Conservation (phyloP, 2,888 invertebrate species). For the Eupithecia abbreviata region DNA sequence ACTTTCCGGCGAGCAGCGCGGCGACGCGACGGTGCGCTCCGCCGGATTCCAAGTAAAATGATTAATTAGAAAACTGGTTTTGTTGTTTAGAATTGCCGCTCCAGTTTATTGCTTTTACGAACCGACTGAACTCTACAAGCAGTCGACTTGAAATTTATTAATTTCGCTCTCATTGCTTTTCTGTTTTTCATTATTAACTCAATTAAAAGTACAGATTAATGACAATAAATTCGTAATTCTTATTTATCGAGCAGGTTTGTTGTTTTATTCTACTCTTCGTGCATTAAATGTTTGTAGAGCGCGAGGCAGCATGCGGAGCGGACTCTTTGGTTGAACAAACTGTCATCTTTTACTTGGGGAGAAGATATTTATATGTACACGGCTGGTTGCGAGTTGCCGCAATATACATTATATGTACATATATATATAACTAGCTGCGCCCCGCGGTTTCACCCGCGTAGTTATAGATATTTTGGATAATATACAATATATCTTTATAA, state of each 20-base stretch:
- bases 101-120: constrained; percentile 29
- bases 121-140: constrained; percentile 13
- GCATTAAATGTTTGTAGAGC: neutral
- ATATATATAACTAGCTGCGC: no score
- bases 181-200: neutral
- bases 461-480: no score
- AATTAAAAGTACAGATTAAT: neutral
- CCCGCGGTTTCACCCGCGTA: no score
- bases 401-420: no score
- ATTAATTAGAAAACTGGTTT: constrained; percentile 50
- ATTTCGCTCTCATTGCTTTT: constrained; percentile 12
- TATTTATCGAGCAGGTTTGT: neutral
- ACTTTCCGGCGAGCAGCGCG: constrained; percentile 40
- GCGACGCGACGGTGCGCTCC: constrained; percentile 20
- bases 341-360: no score
- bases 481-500: no score
- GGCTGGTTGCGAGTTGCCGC: no score
- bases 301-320: no score
- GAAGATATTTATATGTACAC: no score
- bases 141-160: constrained; percentile 24
- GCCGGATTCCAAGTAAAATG: constrained; percentile 50
- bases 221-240: neutral
- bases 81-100: constrained; percentile 36
- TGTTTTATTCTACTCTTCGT: neutral
- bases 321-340: no score